Conservation (phyloP, 2,888 invertebrate genomes). For the Agrotis clavis region DNA sequence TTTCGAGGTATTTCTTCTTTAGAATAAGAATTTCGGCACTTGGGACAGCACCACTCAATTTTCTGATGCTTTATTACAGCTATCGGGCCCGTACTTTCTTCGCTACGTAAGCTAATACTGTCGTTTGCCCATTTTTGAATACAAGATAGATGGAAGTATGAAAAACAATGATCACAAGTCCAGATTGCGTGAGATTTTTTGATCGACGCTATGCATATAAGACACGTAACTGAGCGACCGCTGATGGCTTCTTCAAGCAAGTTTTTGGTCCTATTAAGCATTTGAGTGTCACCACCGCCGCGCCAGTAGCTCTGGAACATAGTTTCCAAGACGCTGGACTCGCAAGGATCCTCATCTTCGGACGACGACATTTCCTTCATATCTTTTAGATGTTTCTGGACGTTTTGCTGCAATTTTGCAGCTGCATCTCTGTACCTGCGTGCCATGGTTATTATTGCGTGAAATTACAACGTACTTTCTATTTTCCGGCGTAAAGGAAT, state of each 20-base stretch:
- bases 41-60: slow-evolving; percentile 94
- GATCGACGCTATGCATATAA: slow-evolving; percentile 97
- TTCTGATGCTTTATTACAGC: slow-evolving; percentile 80
- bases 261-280: slow-evolving; percentile 92
- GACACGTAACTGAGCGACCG: slow-evolving; percentile 95
- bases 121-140: slow-evolving; percentile 98
- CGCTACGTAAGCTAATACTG: slow-evolving; percentile 94
- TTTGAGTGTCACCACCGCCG: slow-evolving; percentile 83
- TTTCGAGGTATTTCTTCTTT: slow-evolving; percentile 92
- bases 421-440: slow-evolving; percentile 86
- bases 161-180: slow-evolving; percentile 96
- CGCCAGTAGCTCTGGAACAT: slow-evolving; percentile 84
- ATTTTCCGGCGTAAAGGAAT: slow-evolving; percentile 1
- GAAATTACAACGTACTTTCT: slow-evolving; percentile 23
- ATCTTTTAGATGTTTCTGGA: slow-evolving; percentile 85
- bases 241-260: slow-evolving; percentile 95
- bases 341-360: slow-evolving; percentile 87
- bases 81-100: slow-evolving; percentile 88
- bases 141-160: slow-evolving; percentile 96
- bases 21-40: slow-evolving; percentile 95
- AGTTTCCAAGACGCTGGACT: slow-evolving; percentile 82
- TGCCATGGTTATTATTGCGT: slow-evolving; percentile 75
- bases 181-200: slow-evolving; percentile 96
- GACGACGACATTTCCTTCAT: slow-evolving; percentile 87
- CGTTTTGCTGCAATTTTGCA: slow-evolving; percentile 86